phyloP scores from a whole-genome alignment of 2,888 invertebrate species.

The Dryadula phaetusa region DNA sequence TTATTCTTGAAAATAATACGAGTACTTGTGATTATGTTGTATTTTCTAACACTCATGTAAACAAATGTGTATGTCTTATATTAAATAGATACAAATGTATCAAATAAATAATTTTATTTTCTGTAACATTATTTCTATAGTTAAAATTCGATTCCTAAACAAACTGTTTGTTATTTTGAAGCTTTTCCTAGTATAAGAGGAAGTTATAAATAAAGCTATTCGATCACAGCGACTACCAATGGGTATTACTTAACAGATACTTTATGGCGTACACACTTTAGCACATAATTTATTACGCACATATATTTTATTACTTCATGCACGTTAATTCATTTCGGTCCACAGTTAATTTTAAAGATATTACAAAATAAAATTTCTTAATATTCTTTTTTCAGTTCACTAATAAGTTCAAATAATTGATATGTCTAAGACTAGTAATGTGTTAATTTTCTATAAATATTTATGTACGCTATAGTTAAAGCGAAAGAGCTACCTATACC shows the following conservation, averaged over 20 bases:
- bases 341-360: neutral
- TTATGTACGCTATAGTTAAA: neutral
- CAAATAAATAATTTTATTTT: too few relatives aligned
- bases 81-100: too few relatives aligned
- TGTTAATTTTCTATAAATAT: too few relatives aligned
- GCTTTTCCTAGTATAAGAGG: slow-evolving; percentile 32
- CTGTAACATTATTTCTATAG: slow-evolving; percentile 1
- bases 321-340: neutral
- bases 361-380: neutral
- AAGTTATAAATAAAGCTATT: slow-evolving; percentile 35
- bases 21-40: too few relatives aligned
- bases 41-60: too few relatives aligned
- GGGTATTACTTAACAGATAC: slow-evolving; percentile 35
- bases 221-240: slow-evolving; percentile 34
- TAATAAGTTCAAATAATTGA: neutral
- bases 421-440: too few relatives aligned
- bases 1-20: too few relatives aligned
- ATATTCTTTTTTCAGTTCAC: neutral
- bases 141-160: slow-evolving; percentile 6
- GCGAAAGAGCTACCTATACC: slow-evolving; percentile 34
- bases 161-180: slow-evolving; percentile 21
- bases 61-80: too few relatives aligned
- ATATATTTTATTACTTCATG: slow-evolving; percentile 18
- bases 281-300: slow-evolving; percentile 21
- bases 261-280: slow-evolving; percentile 33